Conservation (phyloP, 2,797 vertebrate genomes). For the Halcyon chelicuti region DNA sequence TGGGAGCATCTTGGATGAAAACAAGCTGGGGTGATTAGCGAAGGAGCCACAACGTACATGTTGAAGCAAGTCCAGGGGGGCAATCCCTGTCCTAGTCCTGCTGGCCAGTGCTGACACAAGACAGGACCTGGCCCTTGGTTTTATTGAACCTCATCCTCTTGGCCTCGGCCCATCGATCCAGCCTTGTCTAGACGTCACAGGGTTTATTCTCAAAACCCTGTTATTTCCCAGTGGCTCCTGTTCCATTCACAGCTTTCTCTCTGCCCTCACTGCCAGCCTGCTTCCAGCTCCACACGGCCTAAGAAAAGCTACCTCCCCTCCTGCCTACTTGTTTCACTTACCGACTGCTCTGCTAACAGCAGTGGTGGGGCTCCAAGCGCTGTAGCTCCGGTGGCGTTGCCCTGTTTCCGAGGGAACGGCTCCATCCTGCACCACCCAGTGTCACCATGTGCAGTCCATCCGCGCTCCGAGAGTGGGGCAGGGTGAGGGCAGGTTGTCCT, state of each 20-base stretch:
- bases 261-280: neutral
- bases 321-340: neutral
- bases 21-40: neutral
- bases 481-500: neutral
- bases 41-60: neutral
- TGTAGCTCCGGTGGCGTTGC: neutral
- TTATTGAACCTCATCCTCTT: neutral
- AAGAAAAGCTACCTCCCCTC: neutral
- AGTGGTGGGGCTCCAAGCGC: neutral
- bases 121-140: neutral
- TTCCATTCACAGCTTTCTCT: neutral
- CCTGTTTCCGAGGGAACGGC: neutral
- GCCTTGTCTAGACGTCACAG: neutral
- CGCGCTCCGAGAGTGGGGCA: conserved; percentile 77
- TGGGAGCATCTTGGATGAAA: conserved; percentile 1
- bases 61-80: neutral
- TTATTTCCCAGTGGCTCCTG: neutral
- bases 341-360: neutral
- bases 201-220: neutral
- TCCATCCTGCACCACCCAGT: neutral
- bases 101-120: no score
- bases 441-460: conserved; percentile 40
- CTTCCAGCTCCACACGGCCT: neutral
- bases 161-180: neutral
- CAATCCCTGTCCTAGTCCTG: no score